Conservation (phyloP, 2,888 invertebrate genomes). For the Drosophila robusta region DNA sequence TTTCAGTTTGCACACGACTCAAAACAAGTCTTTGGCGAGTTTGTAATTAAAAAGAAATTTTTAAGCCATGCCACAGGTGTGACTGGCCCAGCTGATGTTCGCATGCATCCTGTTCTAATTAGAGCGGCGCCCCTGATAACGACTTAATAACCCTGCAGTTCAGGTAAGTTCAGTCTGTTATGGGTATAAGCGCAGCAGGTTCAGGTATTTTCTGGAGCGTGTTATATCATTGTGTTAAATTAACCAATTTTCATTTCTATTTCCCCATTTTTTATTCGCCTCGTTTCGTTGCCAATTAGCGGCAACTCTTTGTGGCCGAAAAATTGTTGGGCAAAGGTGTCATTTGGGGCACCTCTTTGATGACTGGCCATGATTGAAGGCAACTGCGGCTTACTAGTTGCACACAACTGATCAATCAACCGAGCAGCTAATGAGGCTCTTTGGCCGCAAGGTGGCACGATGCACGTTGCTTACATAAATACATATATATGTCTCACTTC, state of each 20-base stretch:
- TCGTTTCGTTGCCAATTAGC: conserved; percentile 55
- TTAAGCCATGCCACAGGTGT: conserved; percentile 34
- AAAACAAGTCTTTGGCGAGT: conserved; percentile 46
- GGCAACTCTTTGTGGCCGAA: conserved; percentile 40
- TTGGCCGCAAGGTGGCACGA: background rate
- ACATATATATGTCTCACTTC: conserved; percentile 51
- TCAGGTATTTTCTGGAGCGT: conserved; percentile 30
- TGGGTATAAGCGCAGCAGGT: conserved; percentile 37
- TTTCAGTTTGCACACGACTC: conserved; percentile 41
- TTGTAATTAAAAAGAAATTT: conserved; percentile 72
- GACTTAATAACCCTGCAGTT: conserved; percentile 61
- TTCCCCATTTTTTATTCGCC: conserved; percentile 2
- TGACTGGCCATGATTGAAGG: conserved; percentile 65
- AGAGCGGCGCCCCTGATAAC: conserved; percentile 48
- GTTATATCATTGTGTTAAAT: conserved; percentile 74
- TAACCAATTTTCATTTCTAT: conserved; percentile 58
- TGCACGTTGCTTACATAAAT: conserved; percentile 17
- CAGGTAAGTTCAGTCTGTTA: conserved; percentile 1
- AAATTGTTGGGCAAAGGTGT: conserved; percentile 58
- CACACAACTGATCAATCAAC: conserved; percentile 11
- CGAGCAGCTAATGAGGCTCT: conserved; percentile 29
- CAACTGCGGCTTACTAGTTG: conserved; percentile 26
- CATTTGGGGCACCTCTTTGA: conserved; percentile 72
- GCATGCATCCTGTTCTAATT: conserved; percentile 68
- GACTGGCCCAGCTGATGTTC: background rate